Evolutionary conservation across 2,797 vertebrate genomes (phyloP).

Genomic region (Poecilia picta): DNA sequence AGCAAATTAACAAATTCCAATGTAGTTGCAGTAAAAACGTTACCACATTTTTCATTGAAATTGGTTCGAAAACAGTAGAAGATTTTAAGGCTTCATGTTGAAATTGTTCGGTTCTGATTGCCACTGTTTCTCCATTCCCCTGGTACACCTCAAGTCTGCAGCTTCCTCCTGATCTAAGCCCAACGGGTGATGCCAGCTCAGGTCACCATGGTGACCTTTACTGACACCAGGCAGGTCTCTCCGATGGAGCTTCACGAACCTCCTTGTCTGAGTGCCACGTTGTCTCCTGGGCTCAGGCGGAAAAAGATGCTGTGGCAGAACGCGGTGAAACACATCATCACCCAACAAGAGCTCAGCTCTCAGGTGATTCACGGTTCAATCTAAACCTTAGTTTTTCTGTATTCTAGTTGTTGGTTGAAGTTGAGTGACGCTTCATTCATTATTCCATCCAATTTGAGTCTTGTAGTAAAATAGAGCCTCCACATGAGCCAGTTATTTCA

Average conservation of each 20-base stretch:
- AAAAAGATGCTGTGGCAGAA: slow-evolving; percentile 83
- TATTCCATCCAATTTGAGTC: neutral
- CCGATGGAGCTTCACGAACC: slow-evolving; percentile 65
- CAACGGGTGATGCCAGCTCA: slow-evolving; percentile 38
- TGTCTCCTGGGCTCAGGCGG: slow-evolving; percentile 75
- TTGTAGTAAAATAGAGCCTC: neutral
- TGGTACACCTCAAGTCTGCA: slow-evolving; percentile 23
- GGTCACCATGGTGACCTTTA: slow-evolving; percentile 75
- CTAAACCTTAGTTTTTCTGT: neutral
- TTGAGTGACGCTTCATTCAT: neutral
- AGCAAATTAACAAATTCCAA: neutral
- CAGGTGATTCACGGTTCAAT: slow-evolving; percentile 55
- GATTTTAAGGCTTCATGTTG: neutral
- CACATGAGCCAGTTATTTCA: neutral
- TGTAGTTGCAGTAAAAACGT: neutral
- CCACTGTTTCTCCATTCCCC: neutral
- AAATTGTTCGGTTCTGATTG: neutral
- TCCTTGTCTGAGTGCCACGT: slow-evolving; percentile 34
- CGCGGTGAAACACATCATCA: slow-evolving; percentile 80
- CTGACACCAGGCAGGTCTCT: slow-evolving; percentile 59
- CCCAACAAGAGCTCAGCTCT: slow-evolving; percentile 70
- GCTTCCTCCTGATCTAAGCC: slow-evolving; percentile 51
- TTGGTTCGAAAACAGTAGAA: neutral
- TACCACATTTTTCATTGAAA: neutral
- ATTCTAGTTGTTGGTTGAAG: neutral